These are phyloP conservation scores for Oscheius sp. DNA, from an alignment of 2,888 invertebrate genomes.

Conservation along the genomic window DNA sequence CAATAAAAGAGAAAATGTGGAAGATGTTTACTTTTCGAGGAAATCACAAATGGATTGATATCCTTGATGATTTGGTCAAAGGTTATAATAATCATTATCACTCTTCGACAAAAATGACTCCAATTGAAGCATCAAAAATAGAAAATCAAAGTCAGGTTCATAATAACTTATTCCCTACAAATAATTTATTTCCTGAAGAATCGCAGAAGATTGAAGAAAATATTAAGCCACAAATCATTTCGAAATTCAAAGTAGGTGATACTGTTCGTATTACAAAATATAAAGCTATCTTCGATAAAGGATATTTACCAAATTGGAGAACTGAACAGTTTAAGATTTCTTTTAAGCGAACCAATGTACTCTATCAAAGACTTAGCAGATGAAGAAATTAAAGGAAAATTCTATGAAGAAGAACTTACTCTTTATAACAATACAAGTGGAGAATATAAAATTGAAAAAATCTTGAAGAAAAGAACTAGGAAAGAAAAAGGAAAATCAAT, in stretches of 20 bases:
- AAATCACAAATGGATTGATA: too few relatives aligned
- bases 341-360: background rate
- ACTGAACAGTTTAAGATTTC: conserved; percentile 11
- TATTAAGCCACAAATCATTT: background rate
- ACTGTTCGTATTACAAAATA: background rate
- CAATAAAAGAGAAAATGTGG: too few relatives aligned
- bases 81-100: too few relatives aligned
- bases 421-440: background rate
- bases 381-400: too few relatives aligned
- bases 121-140: background rate
- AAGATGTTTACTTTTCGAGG: too few relatives aligned
- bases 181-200: background rate
- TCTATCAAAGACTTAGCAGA: too few relatives aligned
- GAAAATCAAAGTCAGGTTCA: too few relatives aligned
- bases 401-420: background rate
- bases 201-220: background rate
- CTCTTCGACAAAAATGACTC: background rate
- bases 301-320: too few relatives aligned
- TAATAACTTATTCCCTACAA: background rate
- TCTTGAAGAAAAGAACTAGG: too few relatives aligned
- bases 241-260: conserved; percentile 8
- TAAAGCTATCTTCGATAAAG: too few relatives aligned
- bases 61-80: too few relatives aligned
- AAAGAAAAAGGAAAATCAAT: too few relatives aligned
- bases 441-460: background rate